Conservation (phyloP, 2,888 invertebrate genomes). For the Muschampia plurimacula region DNA sequence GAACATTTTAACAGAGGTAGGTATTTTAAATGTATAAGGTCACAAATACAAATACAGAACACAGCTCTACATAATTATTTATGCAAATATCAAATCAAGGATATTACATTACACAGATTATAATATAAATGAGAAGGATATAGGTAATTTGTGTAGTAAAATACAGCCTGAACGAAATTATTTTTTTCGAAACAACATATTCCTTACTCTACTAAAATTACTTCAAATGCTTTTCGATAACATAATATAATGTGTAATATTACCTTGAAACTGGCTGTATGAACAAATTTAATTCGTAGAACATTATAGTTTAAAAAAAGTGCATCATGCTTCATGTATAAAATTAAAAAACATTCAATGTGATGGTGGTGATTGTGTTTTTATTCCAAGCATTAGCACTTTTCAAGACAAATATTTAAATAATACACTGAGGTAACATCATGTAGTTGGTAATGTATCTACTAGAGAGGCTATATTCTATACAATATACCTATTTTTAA, state of each 20-base stretch:
- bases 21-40: not conserved
- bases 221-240: too few relatives aligned
- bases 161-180: not conserved
- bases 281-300: not conserved
- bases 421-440: too few relatives aligned
- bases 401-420: too few relatives aligned
- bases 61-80: not conserved
- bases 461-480: too few relatives aligned
- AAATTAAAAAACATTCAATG: conserved; percentile 9
- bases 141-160: not conserved
- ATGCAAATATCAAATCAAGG: conserved; percentile 5
- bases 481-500: too few relatives aligned
- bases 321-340: not conserved
- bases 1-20: not conserved
- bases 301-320: not conserved
- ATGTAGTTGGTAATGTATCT: too few relatives aligned
- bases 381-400: too few relatives aligned
- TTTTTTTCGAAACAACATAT: not conserved
- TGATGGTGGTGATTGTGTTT: not conserved
- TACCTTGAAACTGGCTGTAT: conserved; percentile 9
- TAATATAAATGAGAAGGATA: not conserved
- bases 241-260: not conserved
- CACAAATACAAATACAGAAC: not conserved
- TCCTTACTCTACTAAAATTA: not conserved
- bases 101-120: not conserved